These are phyloP conservation scores for Chaitophorus viminalis DNA, from an alignment of 2,888 invertebrate genomes.

Conservation along the genomic window DNA sequence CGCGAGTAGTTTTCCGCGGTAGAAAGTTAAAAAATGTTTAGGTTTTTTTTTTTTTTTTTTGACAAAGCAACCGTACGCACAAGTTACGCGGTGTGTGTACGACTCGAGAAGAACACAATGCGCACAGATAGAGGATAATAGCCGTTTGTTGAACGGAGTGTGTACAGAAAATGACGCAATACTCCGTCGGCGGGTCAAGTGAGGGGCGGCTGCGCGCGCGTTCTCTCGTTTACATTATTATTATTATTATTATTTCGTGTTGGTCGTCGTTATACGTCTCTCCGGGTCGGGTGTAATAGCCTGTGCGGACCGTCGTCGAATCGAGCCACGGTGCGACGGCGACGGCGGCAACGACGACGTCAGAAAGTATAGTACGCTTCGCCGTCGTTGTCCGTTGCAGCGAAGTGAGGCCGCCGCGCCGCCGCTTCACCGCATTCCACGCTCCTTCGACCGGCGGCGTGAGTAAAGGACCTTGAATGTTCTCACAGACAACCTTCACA, in stretches of 20 bases:
- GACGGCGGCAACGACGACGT: neutral
- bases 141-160: neutral
- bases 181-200: conserved; percentile 10
- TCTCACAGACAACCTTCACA: conserved; percentile 58
- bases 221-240: conserved; percentile 15
- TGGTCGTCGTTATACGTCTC: conserved; percentile 37
- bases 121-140: neutral
- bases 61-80: neutral
- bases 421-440: conserved; percentile 45
- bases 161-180: conserved; percentile 39
- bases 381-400: neutral
- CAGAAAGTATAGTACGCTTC: neutral
- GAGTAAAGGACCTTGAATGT: conserved; percentile 50
- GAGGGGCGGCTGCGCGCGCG: neutral
- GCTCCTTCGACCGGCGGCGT: conserved; percentile 4
- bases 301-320: conserved; percentile 1
- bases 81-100: neutral
- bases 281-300: conserved; percentile 27
- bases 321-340: neutral
- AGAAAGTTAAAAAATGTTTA: no score
- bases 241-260: conserved; percentile 48
- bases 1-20: neutral
- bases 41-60: neutral
- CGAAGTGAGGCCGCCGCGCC: conserved; percentile 40
- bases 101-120: neutral